A percentile compares a stretch with the other conserved stretches of the same genome.
These are phyloP conservation scores for Zaprionus bogoriensis DNA, from an alignment of 2,888 invertebrate species.

Conservation along the genomic window DNA sequence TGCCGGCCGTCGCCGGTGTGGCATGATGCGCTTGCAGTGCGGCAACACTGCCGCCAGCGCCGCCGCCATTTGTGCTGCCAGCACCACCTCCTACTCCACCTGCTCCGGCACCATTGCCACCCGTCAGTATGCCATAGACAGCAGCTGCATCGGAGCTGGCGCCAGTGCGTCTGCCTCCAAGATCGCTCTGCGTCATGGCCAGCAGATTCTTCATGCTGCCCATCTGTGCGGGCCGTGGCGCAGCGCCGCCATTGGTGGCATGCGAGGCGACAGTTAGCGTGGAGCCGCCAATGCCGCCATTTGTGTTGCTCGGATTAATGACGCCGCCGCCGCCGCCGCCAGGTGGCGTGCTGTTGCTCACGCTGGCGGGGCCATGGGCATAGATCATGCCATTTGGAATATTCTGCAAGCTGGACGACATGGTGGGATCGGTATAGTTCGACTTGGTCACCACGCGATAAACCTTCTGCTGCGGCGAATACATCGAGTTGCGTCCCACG, in stretches of 20 bases:
- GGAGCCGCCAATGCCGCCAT: slow-evolving; percentile 49
- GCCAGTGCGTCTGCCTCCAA: slow-evolving; percentile 74
- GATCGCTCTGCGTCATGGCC: slow-evolving; percentile 81
- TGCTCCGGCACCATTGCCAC: slow-evolving; percentile 49
- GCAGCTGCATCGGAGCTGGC: slow-evolving; percentile 47
- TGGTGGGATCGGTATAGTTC: slow-evolving; percentile 82
- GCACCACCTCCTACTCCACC: slow-evolving; percentile 39
- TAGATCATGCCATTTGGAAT: slow-evolving; percentile 83
- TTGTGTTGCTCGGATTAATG: slow-evolving; percentile 20
- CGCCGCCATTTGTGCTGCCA: slow-evolving; percentile 58
- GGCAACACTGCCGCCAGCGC: slow-evolving; percentile 49
- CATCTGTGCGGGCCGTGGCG: slow-evolving; percentile 60
- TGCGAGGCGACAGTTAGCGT: slow-evolving; percentile 45
- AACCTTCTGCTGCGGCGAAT: slow-evolving; percentile 81
- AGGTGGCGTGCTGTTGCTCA: slow-evolving; percentile 52
- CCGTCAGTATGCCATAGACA: slow-evolving; percentile 67
- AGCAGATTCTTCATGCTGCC: slow-evolving; percentile 81
- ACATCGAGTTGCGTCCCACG: slow-evolving; percentile 77
- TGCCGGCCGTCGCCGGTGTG: slow-evolving; percentile 74
- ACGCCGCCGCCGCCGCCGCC: slow-evolving; percentile 52
- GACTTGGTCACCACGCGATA: slow-evolving; percentile 82
- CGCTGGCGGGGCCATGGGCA: slow-evolving; percentile 67
- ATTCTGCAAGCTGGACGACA: slow-evolving; percentile 83
- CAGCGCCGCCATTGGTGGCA: slow-evolving; percentile 65
- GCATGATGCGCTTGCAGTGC: slow-evolving; percentile 80